These are phyloP conservation scores for Archilochus colubris DNA, from an alignment of 2,113 vertebrate species.

Conservation along the genomic window DNA sequence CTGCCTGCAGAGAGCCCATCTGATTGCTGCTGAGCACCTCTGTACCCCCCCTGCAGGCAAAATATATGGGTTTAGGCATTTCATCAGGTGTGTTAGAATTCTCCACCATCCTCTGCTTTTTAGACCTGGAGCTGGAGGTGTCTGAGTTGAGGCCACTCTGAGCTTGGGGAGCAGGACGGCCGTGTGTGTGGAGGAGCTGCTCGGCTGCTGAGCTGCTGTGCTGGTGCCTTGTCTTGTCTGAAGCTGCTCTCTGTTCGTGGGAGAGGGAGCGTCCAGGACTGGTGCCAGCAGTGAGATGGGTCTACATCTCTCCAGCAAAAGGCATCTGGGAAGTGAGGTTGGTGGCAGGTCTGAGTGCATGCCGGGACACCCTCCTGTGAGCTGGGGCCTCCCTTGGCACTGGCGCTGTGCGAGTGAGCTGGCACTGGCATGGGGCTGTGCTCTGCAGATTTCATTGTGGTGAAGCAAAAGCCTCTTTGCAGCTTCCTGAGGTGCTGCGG, in stretches of 20 bases:
- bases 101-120: neutral
- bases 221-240: neutral
- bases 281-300: neutral
- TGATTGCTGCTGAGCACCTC: neutral
- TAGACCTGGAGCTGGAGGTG: neutral
- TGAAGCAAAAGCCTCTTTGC: neutral
- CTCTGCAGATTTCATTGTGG: neutral
- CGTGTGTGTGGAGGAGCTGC: neutral
- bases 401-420: rapidly evolving
- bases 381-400: neutral
- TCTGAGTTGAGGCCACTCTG: neutral
- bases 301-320: neutral
- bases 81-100: neutral
- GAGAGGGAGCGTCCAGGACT: neutral
- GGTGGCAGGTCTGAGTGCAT: neutral
- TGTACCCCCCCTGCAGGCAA: neutral
- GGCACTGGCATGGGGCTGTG: rapidly evolving
- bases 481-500: rapidly evolving
- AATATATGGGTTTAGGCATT: neutral
- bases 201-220: rapidly evolving
- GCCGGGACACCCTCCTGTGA: rapidly evolving
- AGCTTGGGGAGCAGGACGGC: rapidly evolving
- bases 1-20: neutral
- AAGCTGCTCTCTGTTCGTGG: neutral
- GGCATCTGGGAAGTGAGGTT: neutral